A percentile compares a stretch with the other conserved stretches of the same genome.
Conservation (phyloP, 2,113 vertebrate genomes). For the Piprites chloris region DNA sequence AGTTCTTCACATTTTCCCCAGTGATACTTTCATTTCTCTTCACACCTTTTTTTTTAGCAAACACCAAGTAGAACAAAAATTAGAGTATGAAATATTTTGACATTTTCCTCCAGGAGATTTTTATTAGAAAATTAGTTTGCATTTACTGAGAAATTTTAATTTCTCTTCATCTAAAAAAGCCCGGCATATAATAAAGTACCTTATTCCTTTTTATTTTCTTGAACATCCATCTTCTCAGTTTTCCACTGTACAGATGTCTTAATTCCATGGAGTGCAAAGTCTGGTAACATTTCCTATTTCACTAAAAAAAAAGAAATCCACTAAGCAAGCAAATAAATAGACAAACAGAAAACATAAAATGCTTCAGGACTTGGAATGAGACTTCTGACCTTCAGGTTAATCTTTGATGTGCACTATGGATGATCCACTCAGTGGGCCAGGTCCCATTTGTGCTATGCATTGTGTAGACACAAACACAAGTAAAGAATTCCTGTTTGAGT, state of each 20-base stretch:
- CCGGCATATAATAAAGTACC: background rate
- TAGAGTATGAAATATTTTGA: background rate
- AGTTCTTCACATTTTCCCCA: background rate
- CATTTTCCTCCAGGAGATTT: background rate
- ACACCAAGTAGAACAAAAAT: background rate
- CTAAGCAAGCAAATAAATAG: background rate
- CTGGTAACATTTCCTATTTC: background rate
- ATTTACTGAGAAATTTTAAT: background rate
- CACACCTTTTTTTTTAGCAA: background rate
- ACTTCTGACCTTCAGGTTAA: conserved; percentile 1
- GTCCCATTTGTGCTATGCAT: background rate
- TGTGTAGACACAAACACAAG: background rate
- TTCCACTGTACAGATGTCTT: background rate
- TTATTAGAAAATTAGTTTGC: background rate
- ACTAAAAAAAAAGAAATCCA: background rate
- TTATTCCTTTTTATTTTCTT: background rate
- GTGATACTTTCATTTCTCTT: background rate
- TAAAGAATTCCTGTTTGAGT: background rate
- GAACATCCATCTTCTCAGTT: background rate
- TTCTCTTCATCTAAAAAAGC: background rate
- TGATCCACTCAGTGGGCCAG: background rate
- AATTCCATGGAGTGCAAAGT: background rate
- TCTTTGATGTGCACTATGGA: background rate
- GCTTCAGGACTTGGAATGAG: background rate
- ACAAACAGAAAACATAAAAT: background rate